These are phyloP conservation scores for Drosophila sp. DNA, from an alignment of 1,140 invertebrate species.

Conservation along the genomic window DNA sequence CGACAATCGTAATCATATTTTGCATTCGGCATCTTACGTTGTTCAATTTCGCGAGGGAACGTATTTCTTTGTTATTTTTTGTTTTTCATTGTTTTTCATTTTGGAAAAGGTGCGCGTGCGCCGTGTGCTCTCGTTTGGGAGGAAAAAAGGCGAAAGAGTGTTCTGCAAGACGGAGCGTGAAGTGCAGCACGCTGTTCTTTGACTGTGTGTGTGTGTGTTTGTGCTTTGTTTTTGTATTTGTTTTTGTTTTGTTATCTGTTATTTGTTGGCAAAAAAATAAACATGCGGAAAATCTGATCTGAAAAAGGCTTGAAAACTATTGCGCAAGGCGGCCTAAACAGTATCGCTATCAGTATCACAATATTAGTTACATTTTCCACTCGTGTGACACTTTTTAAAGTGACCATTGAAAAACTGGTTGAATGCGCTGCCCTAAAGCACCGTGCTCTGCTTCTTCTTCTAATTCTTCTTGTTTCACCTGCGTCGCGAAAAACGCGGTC, in stretches of 20 bases:
- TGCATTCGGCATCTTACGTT: conserved; percentile 7
- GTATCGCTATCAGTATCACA: conserved; percentile 19
- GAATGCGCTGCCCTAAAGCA: conserved; percentile 30
- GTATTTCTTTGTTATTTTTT: conserved; percentile 9
- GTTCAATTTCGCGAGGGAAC: background rate
- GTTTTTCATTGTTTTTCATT: conserved; percentile 9
- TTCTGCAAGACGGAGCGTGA: conserved; percentile 81
- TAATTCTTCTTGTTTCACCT: conserved; percentile 20
- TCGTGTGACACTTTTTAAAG: conserved; percentile 42
- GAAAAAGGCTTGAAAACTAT: conserved; percentile 20
- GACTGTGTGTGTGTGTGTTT: too few relatives aligned
- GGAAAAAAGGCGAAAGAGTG: conserved; percentile 56
- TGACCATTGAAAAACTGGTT: conserved; percentile 55
- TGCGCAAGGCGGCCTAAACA: conserved; percentile 26
- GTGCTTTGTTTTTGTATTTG: conserved; percentile 39
- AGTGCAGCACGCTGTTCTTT: conserved; percentile 61
- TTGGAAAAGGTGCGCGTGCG: conserved; percentile 70
- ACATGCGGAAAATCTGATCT: conserved; percentile 63
- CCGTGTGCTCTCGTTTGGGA: conserved; percentile 42
- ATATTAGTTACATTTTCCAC: conserved; percentile 22
- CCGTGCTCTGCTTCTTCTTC: conserved; percentile 2
- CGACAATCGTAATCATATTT: conserved; percentile 1
- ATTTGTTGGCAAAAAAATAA: conserved; percentile 56
- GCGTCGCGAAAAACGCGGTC: conserved; percentile 35
- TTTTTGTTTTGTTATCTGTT: conserved; percentile 39